phyloP scores from a whole-genome alignment of 64 coral and sea anemone genomes.

The Cladopsammia gracilis region DNA sequence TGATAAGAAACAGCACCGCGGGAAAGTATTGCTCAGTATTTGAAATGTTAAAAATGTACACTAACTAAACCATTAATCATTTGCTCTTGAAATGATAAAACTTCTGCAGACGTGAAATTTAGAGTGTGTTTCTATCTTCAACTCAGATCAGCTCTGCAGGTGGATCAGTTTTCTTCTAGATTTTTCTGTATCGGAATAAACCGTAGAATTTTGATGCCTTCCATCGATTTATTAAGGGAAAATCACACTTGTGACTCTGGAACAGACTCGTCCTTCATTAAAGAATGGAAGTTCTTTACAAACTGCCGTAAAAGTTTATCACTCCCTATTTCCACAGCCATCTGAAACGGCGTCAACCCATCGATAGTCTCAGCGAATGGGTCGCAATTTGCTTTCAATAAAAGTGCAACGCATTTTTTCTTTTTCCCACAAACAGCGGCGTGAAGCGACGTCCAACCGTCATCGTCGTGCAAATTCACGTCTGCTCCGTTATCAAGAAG shows the following conservation, averaged over 20 bases:
- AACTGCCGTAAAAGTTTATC: conserved; percentile 73
- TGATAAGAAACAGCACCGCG: no score
- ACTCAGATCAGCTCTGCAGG: no score
- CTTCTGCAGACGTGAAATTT: no score
- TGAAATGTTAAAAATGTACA: no score
- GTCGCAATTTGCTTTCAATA: conserved; percentile 54
- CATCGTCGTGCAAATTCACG: conserved; percentile 72
- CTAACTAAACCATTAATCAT: no score
- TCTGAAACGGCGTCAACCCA: conserved; percentile 87
- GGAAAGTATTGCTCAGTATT: no score
- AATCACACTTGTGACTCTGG: conserved; percentile 25
- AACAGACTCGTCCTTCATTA: conserved; percentile 40
- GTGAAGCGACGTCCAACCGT: conserved; percentile 88
- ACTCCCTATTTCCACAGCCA: conserved; percentile 85
- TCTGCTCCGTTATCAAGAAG: conserved; percentile 78
- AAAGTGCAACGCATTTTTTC: conserved; percentile 62
- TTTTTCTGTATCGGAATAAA: no score
- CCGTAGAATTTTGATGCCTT: no score
- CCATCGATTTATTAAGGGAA: no score
- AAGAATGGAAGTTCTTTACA: conserved; percentile 42
- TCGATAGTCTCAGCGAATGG: conserved; percentile 73
- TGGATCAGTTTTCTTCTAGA: no score
- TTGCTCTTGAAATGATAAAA: no score
- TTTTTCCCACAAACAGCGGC: conserved; percentile 79
- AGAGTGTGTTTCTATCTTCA: no score